Base-by-base conservation (phyloP, 2,113 vertebrate species). In the Synchiropus splendidus region DNA sequence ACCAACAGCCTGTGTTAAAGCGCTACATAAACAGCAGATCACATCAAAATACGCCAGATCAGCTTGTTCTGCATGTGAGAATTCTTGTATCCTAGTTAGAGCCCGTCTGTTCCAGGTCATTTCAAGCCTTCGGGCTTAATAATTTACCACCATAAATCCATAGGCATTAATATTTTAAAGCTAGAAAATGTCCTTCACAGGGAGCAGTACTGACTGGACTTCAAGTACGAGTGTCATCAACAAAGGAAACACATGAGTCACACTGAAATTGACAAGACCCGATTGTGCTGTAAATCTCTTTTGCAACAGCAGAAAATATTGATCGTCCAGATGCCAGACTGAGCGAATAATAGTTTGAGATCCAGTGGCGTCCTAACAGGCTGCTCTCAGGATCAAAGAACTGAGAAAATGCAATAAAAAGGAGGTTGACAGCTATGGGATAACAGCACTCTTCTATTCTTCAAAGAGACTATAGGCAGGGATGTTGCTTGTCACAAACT, bases 61-160 rank as follows among this genome's bases (percentile, higher is more conserved):
- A 35, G 45, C 21, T n/a, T 42, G 34, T 31, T 35, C 16, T 18
- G 38, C 39, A 45, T 44, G 61, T 61, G 52, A 68, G 57, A 54
- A 66, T 54, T 52, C 55, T 10, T 48, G 42, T 70, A 54, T 55
- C 16, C 38, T 51, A 51, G 57, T 73, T 72, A 70, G 53, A 64
- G 48, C 40, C 71, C 70, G 70, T 78, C 71, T 77, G 66, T 58
- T 68, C 60, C 66, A 63, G 62, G 74, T 78, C 54, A 70, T 77
- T 70, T 77, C 45, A 45, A 64, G 46, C 42, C 38, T 52, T 51
- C 61, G 60, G 45, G 47, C 31, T 84, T 75, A 86, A 85, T 85
- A 80, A 85, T 84, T 84, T 49, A 84, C 65, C 64, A 72, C 65
- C 47, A 65, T 60, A 67, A 81, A 84, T 79, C 76, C 69, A 79